Base-by-base conservation (phyloP, 2,113 vertebrate genomes). In the Microcebus murinus region DNA sequence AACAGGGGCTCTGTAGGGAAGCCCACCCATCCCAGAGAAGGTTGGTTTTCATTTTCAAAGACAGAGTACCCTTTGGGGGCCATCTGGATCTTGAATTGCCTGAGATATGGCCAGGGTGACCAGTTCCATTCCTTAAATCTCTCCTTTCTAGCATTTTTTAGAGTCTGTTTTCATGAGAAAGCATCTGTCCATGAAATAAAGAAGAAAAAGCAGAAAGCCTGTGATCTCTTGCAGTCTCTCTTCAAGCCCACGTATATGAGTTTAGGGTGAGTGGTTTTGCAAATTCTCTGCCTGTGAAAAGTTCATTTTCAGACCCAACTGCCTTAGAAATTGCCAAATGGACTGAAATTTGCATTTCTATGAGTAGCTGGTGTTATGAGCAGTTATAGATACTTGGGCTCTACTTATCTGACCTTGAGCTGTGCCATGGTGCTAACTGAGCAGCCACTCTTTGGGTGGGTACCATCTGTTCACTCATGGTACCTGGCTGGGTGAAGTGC, bases 101-200 rank as follows among this genome's bases (percentile, higher is more conserved):
- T 92, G 90, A 95, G 87, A 76, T 93, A 90, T 65, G 55, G 73
- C 61, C 68, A 88, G 67, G 6, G 3, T 48, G 13, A 95, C 76
- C 8, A 8, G 3, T 87, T 91, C 59, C 52, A 57, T 55, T 94
- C 70, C 83, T 93, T 91, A 94, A 91, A 92, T 74, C 70, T 87
- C 83, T 95, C 39, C 71, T 90, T 95, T 95, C 79, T 12, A 93
- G 36, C 25, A 93, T 3, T 27, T 80, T 96, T 91, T 84, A 77
- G 36, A 93, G 76, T 86, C 29, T 82, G 25, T 91, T 96, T 97
- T 93, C 27, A 42, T 50, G 67, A 95, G 70, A 91, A 96, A 97
- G 67, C 91, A 50, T 94, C 71, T 50, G 71, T 59, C 3, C 14
- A 68, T 74, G 45, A 93, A 93, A 92, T 71, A 73, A 92, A 89